Evolutionary conservation across 2,797 vertebrate genomes (phyloP).

Genomic region (Syngnathus acus): DNA sequence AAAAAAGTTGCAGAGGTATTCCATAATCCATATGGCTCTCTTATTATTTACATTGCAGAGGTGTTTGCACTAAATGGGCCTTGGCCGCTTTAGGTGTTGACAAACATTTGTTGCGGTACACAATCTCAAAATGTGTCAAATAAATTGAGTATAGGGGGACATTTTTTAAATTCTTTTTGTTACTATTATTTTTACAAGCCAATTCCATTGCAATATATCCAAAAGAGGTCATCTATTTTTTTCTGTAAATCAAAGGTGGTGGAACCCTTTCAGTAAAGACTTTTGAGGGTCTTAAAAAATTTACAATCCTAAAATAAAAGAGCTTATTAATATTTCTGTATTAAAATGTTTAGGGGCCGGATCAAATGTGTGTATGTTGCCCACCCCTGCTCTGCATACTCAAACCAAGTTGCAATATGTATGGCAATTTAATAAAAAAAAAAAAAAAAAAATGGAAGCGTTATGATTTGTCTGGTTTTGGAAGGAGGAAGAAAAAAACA

Average conservation of each 20-base stretch:
- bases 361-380: background rate
- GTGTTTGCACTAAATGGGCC: slow-evolving; percentile 53
- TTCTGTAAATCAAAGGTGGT: slow-evolving; percentile 15
- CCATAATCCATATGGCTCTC: slow-evolving; percentile 68
- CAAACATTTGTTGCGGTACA: slow-evolving; percentile 37
- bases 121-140: slow-evolving; percentile 40
- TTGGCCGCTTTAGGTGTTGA: slow-evolving; percentile 39
- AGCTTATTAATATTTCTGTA: background rate
- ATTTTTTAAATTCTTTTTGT: slow-evolving; percentile 35
- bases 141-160: slow-evolving; percentile 61
- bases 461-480: slow-evolving; percentile 67
- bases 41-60: slow-evolving; percentile 61
- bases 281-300: background rate
- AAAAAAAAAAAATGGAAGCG: slow-evolving; percentile 45
- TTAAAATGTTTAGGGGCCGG: background rate
- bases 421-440: slow-evolving; percentile 44
- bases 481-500: slow-evolving; percentile 55
- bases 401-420: slow-evolving; percentile 51
- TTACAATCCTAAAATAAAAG: background rate
- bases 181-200: slow-evolving; percentile 30
- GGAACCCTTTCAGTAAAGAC: background rate
- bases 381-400: slow-evolving; percentile 33
- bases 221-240: slow-evolving; percentile 56
- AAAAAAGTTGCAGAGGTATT: slow-evolving; percentile 86
- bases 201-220: slow-evolving; percentile 67